Evolutionary conservation across 2,113 vertebrate species (phyloP).

Genomic region (Varanus salvator): DNA sequence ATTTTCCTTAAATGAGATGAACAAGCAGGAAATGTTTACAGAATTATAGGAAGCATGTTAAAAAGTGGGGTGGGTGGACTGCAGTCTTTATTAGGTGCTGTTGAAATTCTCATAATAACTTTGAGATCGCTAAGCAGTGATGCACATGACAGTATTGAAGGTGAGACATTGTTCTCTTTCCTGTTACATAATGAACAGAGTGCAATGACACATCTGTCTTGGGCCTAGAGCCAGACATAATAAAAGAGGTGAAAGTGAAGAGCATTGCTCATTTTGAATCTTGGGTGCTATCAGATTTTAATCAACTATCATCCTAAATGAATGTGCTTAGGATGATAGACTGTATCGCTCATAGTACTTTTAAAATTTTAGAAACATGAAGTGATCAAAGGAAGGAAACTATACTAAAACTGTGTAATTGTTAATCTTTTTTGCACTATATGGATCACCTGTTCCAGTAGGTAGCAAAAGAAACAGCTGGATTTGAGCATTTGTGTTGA

Average conservation of each 20-base stretch:
- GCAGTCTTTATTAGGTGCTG: constrained; percentile 64
- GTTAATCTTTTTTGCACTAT: neutral
- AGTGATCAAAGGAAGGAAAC: constrained; percentile 31
- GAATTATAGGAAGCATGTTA: constrained; percentile 75
- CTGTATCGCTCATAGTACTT: neutral
- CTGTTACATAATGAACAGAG: constrained; percentile 45
- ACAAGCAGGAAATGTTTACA: constrained; percentile 77
- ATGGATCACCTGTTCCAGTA: constrained; percentile 12
- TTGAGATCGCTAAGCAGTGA: constrained; percentile 42
- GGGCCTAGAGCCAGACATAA: constrained; percentile 62
- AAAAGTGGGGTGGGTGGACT: constrained; percentile 51
- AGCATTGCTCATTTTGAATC: constrained; percentile 37
- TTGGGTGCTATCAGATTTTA: constrained; percentile 22
- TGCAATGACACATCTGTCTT: constrained; percentile 57
- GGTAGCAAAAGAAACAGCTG: neutral
- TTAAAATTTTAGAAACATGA: neutral
- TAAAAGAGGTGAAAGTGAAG: constrained; percentile 63
- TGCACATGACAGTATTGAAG: constrained; percentile 54
- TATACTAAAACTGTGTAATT: neutral
- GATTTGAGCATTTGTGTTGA: neutral
- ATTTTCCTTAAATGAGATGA: constrained; percentile 61
- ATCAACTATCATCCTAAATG: neutral
- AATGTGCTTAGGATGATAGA: neutral
- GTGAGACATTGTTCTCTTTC: constrained; percentile 72
- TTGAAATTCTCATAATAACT: constrained; percentile 68